Evolutionary conservation across 2,888 invertebrate species (phyloP).

Genomic region (Ormyrus thymus): DNA sequence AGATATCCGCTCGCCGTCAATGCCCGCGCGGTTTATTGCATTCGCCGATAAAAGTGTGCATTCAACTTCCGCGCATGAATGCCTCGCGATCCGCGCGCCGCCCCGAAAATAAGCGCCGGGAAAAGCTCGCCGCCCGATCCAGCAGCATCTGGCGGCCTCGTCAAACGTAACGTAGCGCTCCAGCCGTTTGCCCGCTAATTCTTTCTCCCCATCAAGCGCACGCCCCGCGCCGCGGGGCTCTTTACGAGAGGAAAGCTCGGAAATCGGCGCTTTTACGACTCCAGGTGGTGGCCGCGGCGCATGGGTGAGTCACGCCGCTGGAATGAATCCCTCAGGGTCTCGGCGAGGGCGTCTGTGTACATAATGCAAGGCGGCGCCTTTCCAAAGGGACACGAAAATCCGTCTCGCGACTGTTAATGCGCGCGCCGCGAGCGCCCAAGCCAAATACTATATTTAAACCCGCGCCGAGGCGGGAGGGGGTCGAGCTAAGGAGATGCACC

Average conservation of each 20-base stretch:
- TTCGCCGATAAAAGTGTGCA: not conserved
- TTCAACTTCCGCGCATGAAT: not conserved
- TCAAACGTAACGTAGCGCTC: not conserved
- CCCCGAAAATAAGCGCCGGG: too few relatives aligned
- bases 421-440: slow-evolving; percentile 60
- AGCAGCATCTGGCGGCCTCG: not conserved
- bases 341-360: too few relatives aligned
- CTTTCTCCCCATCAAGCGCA: too few relatives aligned
- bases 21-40: too few relatives aligned
- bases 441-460: slow-evolving; percentile 73
- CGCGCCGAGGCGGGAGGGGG: slow-evolving; percentile 18
- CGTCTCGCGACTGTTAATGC: not conserved
- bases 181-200: too few relatives aligned
- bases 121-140: too few relatives aligned
- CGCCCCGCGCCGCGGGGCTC: too few relatives aligned
- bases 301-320: slow-evolving; percentile 2
- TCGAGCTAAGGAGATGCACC: not conserved
- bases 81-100: not conserved
- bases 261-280: too few relatives aligned
- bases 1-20: too few relatives aligned
- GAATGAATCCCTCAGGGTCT: too few relatives aligned
- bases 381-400: slow-evolving; percentile 27
- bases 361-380: not conserved
- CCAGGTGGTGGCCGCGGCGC: too few relatives aligned
- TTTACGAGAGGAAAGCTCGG: too few relatives aligned